A percentile compares a stretch with the other conserved stretches of the same genome.
These are phyloP conservation scores for Troglohyphantes excavatus DNA, from an alignment of 2,888 invertebrate species.

Conservation along the genomic window DNA sequence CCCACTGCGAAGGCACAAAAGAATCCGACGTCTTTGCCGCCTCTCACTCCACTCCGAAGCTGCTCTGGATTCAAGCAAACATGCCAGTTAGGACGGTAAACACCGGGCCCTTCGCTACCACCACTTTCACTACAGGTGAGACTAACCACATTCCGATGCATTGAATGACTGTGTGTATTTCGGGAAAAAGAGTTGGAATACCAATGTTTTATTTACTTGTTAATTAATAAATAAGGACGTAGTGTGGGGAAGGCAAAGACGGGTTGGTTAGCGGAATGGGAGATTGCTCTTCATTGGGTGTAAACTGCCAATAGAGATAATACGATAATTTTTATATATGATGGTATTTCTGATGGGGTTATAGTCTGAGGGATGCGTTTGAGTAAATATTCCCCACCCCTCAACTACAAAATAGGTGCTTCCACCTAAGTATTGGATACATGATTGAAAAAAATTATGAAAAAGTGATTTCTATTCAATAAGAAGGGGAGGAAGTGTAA, in stretches of 20 bases:
- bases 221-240: neutral
- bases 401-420: constrained; percentile 33
- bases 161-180: neutral
- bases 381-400: constrained; percentile 28
- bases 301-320: neutral
- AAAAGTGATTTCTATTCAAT: neutral
- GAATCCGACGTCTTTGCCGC: neutral
- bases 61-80: constrained; percentile 20
- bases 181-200: neutral
- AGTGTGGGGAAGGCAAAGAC: neutral
- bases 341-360: neutral
- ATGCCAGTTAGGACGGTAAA: neutral
- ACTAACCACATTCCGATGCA: neutral
- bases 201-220: neutral
- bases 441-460: neutral
- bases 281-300: neutral
- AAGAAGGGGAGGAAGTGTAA: too few species aligned
- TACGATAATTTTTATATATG: neutral
- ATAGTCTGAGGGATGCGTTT: neutral
- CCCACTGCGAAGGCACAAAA: constrained; percentile 23
- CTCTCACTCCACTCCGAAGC: neutral
- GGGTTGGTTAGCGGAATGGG: neutral
- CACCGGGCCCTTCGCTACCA: neutral
- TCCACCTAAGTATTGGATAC: constrained; percentile 32
- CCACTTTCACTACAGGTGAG: neutral